Percentiles rank a stretch among this genome's conserved stretches.
These are phyloP conservation scores for Mus spretus DNA, from an alignment of 2,797 vertebrate species.

Conservation along the genomic window DNA sequence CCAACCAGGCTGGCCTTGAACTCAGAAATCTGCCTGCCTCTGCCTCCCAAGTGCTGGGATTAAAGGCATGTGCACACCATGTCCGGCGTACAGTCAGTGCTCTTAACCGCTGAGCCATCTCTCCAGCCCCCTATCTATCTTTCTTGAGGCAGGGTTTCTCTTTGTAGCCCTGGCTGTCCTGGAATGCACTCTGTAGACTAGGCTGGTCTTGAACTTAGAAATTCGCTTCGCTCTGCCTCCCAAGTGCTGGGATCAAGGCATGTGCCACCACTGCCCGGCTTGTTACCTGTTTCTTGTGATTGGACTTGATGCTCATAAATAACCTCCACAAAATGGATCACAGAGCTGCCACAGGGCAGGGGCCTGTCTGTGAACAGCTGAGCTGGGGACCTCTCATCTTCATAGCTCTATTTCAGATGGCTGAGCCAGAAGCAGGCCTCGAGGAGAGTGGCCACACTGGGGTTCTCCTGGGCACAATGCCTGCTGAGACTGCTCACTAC, in stretches of 20 bases:
- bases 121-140: background rate
- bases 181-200: background rate
- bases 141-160: background rate
- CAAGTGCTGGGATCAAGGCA: background rate
- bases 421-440: background rate
- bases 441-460: no score
- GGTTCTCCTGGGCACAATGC: background rate
- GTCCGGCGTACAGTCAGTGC: no score
- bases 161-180: background rate
- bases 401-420: background rate
- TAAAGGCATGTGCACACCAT: no score
- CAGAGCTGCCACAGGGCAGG: background rate
- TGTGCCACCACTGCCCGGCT: no score
- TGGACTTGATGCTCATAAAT: no score
- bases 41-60: no score
- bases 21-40: no score
- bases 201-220: background rate
- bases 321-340: background rate
- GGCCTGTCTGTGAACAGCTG: background rate
- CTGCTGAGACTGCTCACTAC: no score
- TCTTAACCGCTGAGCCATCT: no score
- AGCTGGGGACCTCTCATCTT: background rate
- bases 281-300: background rate
- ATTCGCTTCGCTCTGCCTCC: background rate
- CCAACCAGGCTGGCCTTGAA: no score